phyloP scores from a whole-genome alignment of 2,113 vertebrate species.

The Pterocles burchelli region DNA sequence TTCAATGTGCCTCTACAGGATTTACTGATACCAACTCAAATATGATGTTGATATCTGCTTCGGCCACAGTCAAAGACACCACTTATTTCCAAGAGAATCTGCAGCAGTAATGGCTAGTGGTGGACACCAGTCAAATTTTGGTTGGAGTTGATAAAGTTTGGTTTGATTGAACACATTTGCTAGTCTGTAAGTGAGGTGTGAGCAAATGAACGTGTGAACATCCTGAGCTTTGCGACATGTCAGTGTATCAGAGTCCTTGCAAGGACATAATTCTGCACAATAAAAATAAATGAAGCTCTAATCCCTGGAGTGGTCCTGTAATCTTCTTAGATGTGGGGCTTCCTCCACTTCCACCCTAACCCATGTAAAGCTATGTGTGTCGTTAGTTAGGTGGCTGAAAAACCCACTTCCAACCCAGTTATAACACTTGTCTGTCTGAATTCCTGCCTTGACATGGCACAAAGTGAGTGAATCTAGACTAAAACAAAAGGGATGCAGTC shows the following conservation, averaged over 20 bases:
- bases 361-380: background rate
- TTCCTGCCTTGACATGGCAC: background rate
- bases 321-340: background rate
- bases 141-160: background rate
- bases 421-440: background rate
- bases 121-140: rapidly evolving
- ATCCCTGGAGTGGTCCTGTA: rapidly evolving
- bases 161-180: background rate
- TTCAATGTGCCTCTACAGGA: background rate
- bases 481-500: constrained; percentile 39
- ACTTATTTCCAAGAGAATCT: background rate
- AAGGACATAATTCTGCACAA: background rate
- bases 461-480: background rate
- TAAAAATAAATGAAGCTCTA: background rate
- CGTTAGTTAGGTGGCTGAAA: constrained; percentile 1
- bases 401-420: background rate
- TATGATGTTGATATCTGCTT: background rate
- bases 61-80: background rate
- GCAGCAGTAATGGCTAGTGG: background rate
- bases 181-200: background rate
- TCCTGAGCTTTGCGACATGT: rapidly evolving
- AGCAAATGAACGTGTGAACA: background rate
- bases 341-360: background rate
- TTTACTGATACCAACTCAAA: background rate
- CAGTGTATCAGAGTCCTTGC: background rate